Conservation (phyloP, 1,140 invertebrate genomes). For the Sycophaga agraensis region DNA sequence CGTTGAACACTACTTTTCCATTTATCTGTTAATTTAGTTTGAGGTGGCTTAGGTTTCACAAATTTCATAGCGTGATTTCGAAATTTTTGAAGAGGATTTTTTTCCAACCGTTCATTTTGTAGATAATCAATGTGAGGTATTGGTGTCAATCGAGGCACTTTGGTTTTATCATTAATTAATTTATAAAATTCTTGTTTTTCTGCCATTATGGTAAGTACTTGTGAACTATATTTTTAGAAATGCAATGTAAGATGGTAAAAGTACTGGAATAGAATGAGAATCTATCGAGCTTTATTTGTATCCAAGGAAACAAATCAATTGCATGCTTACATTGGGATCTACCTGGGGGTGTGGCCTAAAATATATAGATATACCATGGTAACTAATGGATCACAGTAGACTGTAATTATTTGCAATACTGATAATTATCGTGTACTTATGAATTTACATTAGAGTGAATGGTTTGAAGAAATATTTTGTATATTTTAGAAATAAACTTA, state of each 20-base stretch:
- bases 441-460: too few species aligned
- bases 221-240: background rate
- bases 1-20: conserved; percentile 22
- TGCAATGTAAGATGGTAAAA: conserved; percentile 10
- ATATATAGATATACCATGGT: too few species aligned
- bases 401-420: too few species aligned
- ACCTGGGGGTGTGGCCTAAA: too few species aligned
- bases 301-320: conserved; percentile 28
- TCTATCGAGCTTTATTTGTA: conserved; percentile 28
- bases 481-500: too few species aligned
- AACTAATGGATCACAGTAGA: too few species aligned
- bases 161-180: conserved; percentile 29
- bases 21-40: conserved; percentile 14
- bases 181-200: conserved; percentile 31
- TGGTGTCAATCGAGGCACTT: conserved; percentile 21
- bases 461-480: too few species aligned
- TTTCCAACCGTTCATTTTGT: conserved; percentile 3
- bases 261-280: conserved; percentile 15
- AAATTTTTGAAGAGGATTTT: conserved; percentile 27
- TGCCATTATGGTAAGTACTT: conserved; percentile 14
- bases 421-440: too few species aligned
- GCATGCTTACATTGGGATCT: conserved; percentile 2
- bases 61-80: conserved; percentile 23
- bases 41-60: conserved; percentile 19
- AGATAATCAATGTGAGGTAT: conserved; percentile 19